These are phyloP conservation scores for Aromia moschata DNA, from an alignment of 2,888 invertebrate genomes.

Conservation along the genomic window DNA sequence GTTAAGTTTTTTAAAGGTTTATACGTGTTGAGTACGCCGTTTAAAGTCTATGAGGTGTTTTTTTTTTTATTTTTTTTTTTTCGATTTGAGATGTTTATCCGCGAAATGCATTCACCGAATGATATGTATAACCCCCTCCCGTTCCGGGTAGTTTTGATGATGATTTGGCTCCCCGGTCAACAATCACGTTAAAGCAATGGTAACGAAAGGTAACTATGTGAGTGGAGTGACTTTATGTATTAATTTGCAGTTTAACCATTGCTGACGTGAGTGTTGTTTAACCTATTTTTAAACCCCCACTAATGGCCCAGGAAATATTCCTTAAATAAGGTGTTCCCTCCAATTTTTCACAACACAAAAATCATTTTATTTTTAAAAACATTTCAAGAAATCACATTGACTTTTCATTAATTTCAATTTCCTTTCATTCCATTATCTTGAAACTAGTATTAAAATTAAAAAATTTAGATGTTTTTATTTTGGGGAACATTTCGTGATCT, in stretches of 20 bases:
- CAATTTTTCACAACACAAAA: too few species aligned
- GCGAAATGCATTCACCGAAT: constrained; percentile 55
- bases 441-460: too few species aligned
- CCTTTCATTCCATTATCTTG: too few species aligned
- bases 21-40: constrained; percentile 41
- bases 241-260: constrained; percentile 53
- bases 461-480: too few species aligned
- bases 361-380: too few species aligned
- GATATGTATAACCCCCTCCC: too few species aligned
- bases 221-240: constrained; percentile 50
- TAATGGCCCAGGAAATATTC: constrained; percentile 11
- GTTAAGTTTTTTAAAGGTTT: constrained; percentile 52
- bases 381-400: too few species aligned
- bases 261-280: constrained; percentile 64
- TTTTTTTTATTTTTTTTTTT: too few species aligned
- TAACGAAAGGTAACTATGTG: constrained; percentile 60
- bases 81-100: constrained; percentile 36
- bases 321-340: too few species aligned
- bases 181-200: constrained; percentile 63
- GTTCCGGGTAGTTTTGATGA: constrained; percentile 43
- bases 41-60: constrained; percentile 35
- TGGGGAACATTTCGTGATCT: too few species aligned
- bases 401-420: too few species aligned
- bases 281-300: constrained; percentile 21
- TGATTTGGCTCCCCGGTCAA: constrained; percentile 50